A percentile compares a stretch with the other conserved stretches of the same genome.
phyloP scores from a whole-genome alignment of 2,113 vertebrate species.

The Globicephala melas region DNA sequence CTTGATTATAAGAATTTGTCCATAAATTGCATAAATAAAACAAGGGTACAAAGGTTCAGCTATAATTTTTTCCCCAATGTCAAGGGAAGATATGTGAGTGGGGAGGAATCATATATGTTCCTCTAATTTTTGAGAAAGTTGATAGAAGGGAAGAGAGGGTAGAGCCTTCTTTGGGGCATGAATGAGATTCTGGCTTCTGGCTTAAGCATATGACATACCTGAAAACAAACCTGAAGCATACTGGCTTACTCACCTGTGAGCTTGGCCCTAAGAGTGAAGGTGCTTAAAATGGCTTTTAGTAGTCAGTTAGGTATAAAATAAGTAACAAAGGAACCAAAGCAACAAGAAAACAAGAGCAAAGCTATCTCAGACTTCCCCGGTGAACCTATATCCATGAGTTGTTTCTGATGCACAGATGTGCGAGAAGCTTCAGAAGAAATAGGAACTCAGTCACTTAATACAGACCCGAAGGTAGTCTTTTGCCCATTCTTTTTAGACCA shows the following conservation, averaged over 20 bases:
- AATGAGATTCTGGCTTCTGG: conserved; percentile 21
- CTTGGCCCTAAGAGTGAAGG: not conserved
- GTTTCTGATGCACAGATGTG: not conserved
- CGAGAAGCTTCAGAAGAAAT: not conserved
- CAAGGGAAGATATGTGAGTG: not conserved
- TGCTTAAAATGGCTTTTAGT: not conserved
- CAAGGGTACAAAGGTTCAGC: conserved; percentile 40
- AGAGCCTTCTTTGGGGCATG: not conserved
- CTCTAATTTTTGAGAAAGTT: not conserved
- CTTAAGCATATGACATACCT: not conserved
- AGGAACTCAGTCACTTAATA: not conserved
- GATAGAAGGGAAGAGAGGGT: not conserved
- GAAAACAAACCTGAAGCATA: not conserved
- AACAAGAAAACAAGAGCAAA: not conserved
- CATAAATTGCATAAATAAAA: conserved; percentile 53
- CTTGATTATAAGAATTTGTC: conserved; percentile 37
- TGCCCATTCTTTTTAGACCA: not conserved
- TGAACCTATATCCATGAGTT: not conserved
- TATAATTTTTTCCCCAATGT: not conserved
- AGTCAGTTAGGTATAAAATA: not conserved
- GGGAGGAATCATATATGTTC: not conserved
- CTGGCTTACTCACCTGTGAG: not conserved
- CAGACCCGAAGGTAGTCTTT: not conserved
- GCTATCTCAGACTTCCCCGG: not conserved
- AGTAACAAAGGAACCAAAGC: not conserved